A percentile compares a stretch with the other conserved stretches of the same genome.
Conservation (phyloP, 53 echinoderm and acorn worm genomes). For the Temnopleurus reevesii region DNA sequence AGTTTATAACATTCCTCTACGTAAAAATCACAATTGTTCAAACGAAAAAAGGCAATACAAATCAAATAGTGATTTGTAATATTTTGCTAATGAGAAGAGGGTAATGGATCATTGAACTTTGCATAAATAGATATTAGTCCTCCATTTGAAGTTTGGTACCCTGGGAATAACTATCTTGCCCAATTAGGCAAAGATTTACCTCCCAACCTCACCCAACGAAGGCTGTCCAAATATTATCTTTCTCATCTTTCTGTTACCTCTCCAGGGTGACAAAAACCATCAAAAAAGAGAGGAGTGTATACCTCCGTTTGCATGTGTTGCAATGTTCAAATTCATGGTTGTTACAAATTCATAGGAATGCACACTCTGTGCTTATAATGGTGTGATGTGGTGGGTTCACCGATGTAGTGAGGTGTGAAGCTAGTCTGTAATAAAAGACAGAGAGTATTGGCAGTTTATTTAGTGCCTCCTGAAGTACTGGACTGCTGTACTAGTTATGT, state of each 20-base stretch:
- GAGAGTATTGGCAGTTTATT: no score
- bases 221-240: constrained; percentile 39
- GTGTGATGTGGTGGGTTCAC: background rate
- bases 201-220: background rate
- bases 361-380: background rate
- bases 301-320: background rate
- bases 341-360: background rate
- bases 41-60: background rate
- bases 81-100: background rate
- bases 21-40: background rate
- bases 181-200: background rate
- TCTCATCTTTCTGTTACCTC: background rate
- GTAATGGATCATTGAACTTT: background rate
- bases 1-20: no score
- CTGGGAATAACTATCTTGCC: background rate
- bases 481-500: background rate
- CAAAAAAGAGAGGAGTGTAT: background rate
- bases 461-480: background rate
- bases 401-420: no score
- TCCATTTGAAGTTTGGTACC: background rate
- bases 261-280: background rate
- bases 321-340: background rate
- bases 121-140: no score
- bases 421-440: no score
- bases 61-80: background rate